Evolutionary conservation across 2,888 invertebrate species (phyloP).

Genomic region (Electrophaes corylata): DNA sequence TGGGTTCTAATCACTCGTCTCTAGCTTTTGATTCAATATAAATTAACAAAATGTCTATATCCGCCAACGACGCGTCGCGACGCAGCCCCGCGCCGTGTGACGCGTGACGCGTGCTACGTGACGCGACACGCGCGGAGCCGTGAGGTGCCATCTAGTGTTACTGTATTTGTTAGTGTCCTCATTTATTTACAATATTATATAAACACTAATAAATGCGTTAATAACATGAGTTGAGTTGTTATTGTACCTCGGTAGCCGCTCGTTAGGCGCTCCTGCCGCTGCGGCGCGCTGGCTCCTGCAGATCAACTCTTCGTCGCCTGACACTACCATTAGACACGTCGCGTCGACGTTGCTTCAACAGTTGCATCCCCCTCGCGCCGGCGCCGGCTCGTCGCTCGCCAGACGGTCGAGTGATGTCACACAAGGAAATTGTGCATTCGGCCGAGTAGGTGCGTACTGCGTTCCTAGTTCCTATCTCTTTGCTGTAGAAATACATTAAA

Average conservation of each 20-base stretch:
- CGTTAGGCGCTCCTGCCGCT: too few relatives aligned
- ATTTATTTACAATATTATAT: conserved; percentile 39
- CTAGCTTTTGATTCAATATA: too few relatives aligned
- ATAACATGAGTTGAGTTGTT: conserved; percentile 32
- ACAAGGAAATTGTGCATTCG: conserved; percentile 6
- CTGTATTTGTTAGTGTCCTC: conserved; percentile 37
- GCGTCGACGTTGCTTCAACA: neutral
- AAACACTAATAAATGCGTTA: conserved; percentile 63
- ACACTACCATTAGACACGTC: too few relatives aligned
- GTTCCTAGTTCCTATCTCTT: too few relatives aligned
- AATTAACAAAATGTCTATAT: too few relatives aligned
- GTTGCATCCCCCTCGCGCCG: neutral
- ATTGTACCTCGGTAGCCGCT: too few relatives aligned
- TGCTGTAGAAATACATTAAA: conserved; percentile 41
- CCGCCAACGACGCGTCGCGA: too few relatives aligned
- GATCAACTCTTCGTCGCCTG: too few relatives aligned
- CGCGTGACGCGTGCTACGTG: too few relatives aligned
- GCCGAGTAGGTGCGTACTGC: neutral
- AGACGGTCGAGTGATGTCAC: conserved; percentile 7
- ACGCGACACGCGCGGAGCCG: conserved; percentile 30
- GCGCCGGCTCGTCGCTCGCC: neutral
- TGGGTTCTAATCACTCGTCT: too few relatives aligned
- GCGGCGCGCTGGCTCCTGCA: too few relatives aligned
- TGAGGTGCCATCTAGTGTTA: conserved; percentile 47
- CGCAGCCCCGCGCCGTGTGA: too few relatives aligned